Evolutionary conservation across 2,113 vertebrate species (phyloP).

Genomic region (Epinephelus cyanopodus): DNA sequence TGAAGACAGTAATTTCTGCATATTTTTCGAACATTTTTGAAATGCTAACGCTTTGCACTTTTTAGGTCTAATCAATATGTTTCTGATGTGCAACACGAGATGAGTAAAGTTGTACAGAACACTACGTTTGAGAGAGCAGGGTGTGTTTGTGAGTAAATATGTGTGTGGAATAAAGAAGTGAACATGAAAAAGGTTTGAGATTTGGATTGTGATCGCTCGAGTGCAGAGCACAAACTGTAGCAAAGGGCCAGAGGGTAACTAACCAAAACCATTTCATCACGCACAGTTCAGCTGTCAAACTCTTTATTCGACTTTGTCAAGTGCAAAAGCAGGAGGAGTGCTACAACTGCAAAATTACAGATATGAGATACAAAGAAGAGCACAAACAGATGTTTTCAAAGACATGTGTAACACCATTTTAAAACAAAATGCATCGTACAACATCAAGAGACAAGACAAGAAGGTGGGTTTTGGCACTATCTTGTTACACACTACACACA

Average conservation of each 20-base stretch:
- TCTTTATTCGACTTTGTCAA: conserved; percentile 88
- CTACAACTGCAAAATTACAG: conserved; percentile 75
- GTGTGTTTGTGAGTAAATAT: conserved; percentile 43
- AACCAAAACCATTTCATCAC: conserved; percentile 13
- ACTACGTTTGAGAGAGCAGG: conserved; percentile 43
- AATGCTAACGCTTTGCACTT: conserved; percentile 48
- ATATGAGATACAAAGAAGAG: conserved; percentile 43
- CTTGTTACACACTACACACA: conserved; percentile 23
- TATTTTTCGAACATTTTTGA: conserved; percentile 13
- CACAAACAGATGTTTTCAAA: conserved; percentile 25
- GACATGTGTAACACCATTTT: conserved; percentile 35
- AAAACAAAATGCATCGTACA: conserved; percentile 42
- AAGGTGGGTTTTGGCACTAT: conserved; percentile 57
- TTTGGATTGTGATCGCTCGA: not conserved
- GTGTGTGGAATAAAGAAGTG: conserved; percentile 61
- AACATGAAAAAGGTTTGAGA: conserved; percentile 20
- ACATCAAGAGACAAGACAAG: conserved; percentile 28
- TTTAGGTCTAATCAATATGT: conserved; percentile 25
- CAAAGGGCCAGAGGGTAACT: not conserved
- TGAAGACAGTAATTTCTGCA: conserved; percentile 33
- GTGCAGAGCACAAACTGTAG: not conserved
- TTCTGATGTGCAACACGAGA: conserved; percentile 22
- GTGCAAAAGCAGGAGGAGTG: conserved; percentile 86
- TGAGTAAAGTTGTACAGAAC: conserved; percentile 17
- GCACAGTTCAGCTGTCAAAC: conserved; percentile 81